Percentiles rank a stretch among this genome's conserved stretches.
These are phyloP conservation scores for Exocentrus adspersus DNA, from an alignment of 2,888 invertebrate species.

Conservation along the genomic window DNA sequence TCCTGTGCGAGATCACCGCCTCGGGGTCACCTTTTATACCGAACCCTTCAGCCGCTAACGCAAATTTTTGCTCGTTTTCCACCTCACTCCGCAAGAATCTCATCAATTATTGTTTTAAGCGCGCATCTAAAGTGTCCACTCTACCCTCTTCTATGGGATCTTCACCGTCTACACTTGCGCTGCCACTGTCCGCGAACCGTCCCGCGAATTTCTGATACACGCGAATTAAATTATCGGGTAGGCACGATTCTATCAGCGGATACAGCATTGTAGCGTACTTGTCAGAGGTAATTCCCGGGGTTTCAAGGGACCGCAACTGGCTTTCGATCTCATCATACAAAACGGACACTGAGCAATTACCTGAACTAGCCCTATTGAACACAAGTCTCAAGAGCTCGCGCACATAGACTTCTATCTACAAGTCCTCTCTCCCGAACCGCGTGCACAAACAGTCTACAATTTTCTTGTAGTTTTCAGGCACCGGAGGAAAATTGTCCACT, in stretches of 20 bases:
- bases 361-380: slow-evolving; percentile 36
- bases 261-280: slow-evolving; percentile 48
- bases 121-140: not conserved
- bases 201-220: slow-evolving; percentile 38
- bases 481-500: slow-evolving; percentile 6
- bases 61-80: not conserved
- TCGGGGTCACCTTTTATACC: not conserved
- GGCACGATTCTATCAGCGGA: slow-evolving; percentile 49
- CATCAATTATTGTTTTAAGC: not conserved
- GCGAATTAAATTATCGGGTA: slow-evolving; percentile 46
- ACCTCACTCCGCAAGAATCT: not conserved
- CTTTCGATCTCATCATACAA: slow-evolving; percentile 49
- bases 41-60: not conserved
- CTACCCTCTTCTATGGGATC: not conserved
- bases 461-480: slow-evolving; percentile 33
- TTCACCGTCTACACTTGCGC: too few relatives aligned
- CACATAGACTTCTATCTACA: slow-evolving; percentile 44
- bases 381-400: slow-evolving; percentile 35
- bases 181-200: too few relatives aligned
- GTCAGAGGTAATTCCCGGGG: slow-evolving; percentile 44
- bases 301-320: slow-evolving; percentile 47
- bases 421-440: slow-evolving; percentile 47
- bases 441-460: slow-evolving; percentile 37
- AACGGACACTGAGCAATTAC: too few relatives aligned
- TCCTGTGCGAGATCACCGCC: not conserved